A percentile compares a stretch with the other conserved stretches of the same genome.
These are phyloP conservation scores for Heterotilapia buettikoferi DNA, from an alignment of 2,113 vertebrate genomes.

Conservation along the genomic window DNA sequence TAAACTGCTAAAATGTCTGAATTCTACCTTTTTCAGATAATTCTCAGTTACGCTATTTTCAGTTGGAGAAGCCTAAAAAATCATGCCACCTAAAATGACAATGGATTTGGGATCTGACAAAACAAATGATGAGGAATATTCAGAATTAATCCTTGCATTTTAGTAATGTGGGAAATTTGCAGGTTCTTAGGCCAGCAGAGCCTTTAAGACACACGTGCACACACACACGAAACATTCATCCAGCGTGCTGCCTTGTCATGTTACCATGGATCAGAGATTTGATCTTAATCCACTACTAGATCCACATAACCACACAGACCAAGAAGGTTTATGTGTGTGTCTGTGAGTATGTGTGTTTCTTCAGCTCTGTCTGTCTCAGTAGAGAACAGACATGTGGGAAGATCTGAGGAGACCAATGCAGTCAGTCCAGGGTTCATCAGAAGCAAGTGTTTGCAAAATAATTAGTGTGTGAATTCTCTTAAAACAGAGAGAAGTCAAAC, in stretches of 20 bases:
- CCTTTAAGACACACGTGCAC: neutral
- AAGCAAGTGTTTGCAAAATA: slow-evolving; percentile 40
- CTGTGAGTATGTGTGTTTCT: slow-evolving; percentile 1
- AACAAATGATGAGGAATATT: neutral
- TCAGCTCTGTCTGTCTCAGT: slow-evolving; percentile 18
- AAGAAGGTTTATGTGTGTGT: slow-evolving; percentile 13
- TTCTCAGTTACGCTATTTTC: neutral
- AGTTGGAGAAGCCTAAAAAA: neutral
- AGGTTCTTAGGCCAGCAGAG: neutral
- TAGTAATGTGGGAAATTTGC: slow-evolving; percentile 27
- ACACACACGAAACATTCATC: slow-evolving; percentile 24
- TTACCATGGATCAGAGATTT: slow-evolving; percentile 50
- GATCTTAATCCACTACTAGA: slow-evolving; percentile 63
- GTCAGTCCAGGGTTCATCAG: slow-evolving; percentile 27
- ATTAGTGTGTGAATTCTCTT: slow-evolving; percentile 50
- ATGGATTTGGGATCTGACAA: neutral
- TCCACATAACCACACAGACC: slow-evolving; percentile 39
- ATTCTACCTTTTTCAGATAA: neutral
- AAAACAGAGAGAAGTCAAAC: slow-evolving; percentile 28
- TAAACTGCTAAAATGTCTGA: neutral
- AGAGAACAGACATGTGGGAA: slow-evolving; percentile 60
- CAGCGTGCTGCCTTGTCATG: slow-evolving; percentile 43
- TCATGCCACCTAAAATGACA: neutral
- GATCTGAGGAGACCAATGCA: slow-evolving; percentile 45
- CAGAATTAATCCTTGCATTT: neutral